phyloP scores from a whole-genome alignment of 2,797 vertebrate species.

The Thamnophis elegans region DNA sequence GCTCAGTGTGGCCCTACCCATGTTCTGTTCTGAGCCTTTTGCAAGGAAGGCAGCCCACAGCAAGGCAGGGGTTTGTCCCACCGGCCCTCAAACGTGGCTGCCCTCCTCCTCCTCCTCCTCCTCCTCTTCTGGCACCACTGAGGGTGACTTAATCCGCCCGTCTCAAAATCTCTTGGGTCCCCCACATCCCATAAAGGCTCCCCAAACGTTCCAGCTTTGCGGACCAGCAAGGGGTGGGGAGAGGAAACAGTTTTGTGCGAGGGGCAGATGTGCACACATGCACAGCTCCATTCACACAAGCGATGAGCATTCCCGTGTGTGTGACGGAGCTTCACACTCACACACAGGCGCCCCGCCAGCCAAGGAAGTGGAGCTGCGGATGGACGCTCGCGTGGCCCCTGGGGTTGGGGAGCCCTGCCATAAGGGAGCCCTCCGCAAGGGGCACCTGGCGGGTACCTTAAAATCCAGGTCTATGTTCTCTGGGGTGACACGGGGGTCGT shows the following conservation, averaged over 20 bases:
- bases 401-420: background rate
- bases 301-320: fast-evolving
- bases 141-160: background rate
- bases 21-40: background rate
- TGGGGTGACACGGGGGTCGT: slow-evolving; percentile 78
- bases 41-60: background rate
- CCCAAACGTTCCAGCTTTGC: background rate
- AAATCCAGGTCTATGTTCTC: slow-evolving; percentile 88
- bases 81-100: background rate
- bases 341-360: fast-evolving
- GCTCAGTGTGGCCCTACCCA: background rate
- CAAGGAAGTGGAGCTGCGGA: background rate
- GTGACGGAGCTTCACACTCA: background rate
- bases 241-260: background rate
- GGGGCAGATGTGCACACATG: background rate
- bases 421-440: background rate
- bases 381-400: too few relatives aligned
- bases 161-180: background rate
- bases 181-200: background rate
- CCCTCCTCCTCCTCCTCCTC: too few relatives aligned
- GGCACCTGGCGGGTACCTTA: slow-evolving; percentile 72
- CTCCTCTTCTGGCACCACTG: background rate
- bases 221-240: background rate
- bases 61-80: background rate
- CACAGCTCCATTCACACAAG: background rate